Base-by-base conservation (phyloP, 2,888 invertebrate genomes). In the Syritta pipiens region DNA sequence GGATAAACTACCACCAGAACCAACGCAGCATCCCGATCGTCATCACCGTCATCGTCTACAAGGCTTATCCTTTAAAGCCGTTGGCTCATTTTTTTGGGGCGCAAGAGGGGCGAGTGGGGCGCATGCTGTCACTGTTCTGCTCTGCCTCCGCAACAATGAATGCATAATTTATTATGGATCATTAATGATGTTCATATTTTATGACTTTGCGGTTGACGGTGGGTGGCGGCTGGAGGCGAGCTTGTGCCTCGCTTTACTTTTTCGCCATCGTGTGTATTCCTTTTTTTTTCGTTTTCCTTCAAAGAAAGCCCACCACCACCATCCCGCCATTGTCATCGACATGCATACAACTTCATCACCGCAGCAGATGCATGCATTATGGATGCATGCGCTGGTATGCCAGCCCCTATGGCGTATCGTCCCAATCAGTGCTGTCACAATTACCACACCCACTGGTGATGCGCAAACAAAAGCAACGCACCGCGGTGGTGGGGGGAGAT, bases 181-280 rank as follows among this genome's bases (percentile, higher is more conserved):
- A 81, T 81, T 81, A 81, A 81, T 75, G 81, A 75, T 81, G 81
- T 81, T 81, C 81, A 81, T 81, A 75, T 81, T 81, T 81, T 75
- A 81, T 81, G 75, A 81, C 63, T 63, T 75, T 75, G 75, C 68
- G 63, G 75, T 69, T n/a, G n/a, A n/a, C n/a, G n/a, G n/a, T n/a
- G n/a, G n/a, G n/a, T n/a, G n/a, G 62, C 69, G 51, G 68, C 55
- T 68, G 68, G 68, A 68, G 75, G n/a, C n/a, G n/a, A n/a, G n/a
- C n/a, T 48, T 44, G 59, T 69, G 37, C 10, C 6, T 53, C 37
- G 37, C 49, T 42, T 81, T 35, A 46, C 46, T 57, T 30, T 44
- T 40, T 32, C 51, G 24, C 42, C 35, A 22, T 9, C n/a, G 32
- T 32, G 7, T 32, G 7, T 32, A n/a, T 32, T 32, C 12, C 12